Conservation (phyloP, 2,797 vertebrate species). For the Huso huso region DNA sequence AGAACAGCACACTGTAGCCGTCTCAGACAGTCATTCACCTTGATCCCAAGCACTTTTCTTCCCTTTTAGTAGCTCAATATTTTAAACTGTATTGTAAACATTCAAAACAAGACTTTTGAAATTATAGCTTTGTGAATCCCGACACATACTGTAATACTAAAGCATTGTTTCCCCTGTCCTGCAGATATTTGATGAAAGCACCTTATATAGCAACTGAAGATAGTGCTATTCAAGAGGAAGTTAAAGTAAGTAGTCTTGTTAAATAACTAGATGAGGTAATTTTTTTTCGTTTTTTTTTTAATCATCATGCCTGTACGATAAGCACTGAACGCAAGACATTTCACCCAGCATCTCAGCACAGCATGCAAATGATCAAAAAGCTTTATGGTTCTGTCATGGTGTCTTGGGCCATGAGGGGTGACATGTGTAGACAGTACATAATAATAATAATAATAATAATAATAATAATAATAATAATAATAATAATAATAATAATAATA, state of each 20-base stretch:
- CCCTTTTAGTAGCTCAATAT: not conserved
- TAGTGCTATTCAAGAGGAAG: not conserved
- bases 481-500: too few relatives aligned
- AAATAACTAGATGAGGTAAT: not conserved
- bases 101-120: not conserved
- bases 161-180: not conserved
- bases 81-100: not conserved
- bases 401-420: not conserved
- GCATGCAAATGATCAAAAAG: not conserved
- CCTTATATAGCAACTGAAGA: constrained; percentile 18
- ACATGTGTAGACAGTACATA: too few relatives aligned
- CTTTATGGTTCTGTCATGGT: not conserved
- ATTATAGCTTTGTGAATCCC: not conserved
- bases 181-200: not conserved
- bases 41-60: not conserved
- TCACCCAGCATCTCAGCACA: too few relatives aligned
- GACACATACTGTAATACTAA: not conserved
- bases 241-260: not conserved
- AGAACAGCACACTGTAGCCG: not conserved
- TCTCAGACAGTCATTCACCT: not conserved
- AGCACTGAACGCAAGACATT: too few relatives aligned
- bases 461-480: too few relatives aligned
- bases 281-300: too few relatives aligned
- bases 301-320: too few relatives aligned
- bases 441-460: too few relatives aligned